Base-by-base conservation (phyloP, 2,113 vertebrate genomes). In the Chloebia gouldiae region DNA sequence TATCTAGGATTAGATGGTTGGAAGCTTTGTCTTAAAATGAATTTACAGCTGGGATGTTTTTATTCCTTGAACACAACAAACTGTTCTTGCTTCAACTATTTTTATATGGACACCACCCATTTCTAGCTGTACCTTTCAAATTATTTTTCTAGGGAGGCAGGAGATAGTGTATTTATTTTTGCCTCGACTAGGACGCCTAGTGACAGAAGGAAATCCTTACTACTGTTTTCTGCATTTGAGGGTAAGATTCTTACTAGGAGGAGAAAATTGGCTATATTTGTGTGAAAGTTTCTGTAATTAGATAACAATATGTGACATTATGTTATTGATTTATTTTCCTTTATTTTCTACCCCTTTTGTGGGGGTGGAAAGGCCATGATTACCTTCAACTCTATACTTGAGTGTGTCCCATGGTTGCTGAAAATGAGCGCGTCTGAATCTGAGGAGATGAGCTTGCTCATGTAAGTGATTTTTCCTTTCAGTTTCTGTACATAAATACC, bases 381-480 rank as follows among this genome's bases (percentile, higher is more conserved):
- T 90, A 99, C 98, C 13, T 96, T 99, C 39, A 99, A 99, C 95
- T 97, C 95, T 70, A 96, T 99, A 89, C 94, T 99, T 19, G 97
- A 98, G 15, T 90, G 75, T 35, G 47, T 98, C 27, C 86, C 97
- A 31, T n/a, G n/a, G n/a, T n/a, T n/a, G n/a, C n/a, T n/a, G n/a
- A n/a, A n/a, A n/a, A n/a, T n/a, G n/a, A n/a, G n/a, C n/a, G n/a
- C n/a, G n/a, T n/a, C n/a, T n/a, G n/a, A n/a, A n/a, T n/a, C n/a
- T 37, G 96, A 98, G 80, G 97, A 97, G 42, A 92, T 94, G 1
- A 85, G 84, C 69, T 73, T 14, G 0, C 96, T 99, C 57, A 96
- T 98, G 98, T 98, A 97, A 98, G 98, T 96, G 16, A 27, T 13
- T 87, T 93, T 93, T 25, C 7, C 19, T 3, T 64, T 24, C 23